Evolutionary conservation across 2,888 invertebrate species (phyloP).

Genomic region (Dryadula phaetusa): DNA sequence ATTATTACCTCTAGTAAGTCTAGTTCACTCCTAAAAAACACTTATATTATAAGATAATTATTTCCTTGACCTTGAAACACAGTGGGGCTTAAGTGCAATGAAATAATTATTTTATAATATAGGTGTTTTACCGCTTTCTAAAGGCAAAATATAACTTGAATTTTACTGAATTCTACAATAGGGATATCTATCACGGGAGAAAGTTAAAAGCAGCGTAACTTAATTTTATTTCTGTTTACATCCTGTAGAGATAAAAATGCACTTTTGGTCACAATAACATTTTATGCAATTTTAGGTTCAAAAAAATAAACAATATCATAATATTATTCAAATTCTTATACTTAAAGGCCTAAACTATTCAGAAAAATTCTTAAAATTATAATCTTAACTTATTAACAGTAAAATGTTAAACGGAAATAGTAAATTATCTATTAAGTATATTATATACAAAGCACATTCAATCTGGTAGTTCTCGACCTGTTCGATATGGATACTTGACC

Average conservation of each 20-base stretch:
- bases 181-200: neutral
- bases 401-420: neutral
- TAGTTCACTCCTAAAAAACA: too few relatives aligned
- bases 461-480: slow-evolving; percentile 34
- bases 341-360: too few relatives aligned
- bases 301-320: too few relatives aligned
- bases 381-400: neutral
- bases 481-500: slow-evolving; percentile 36
- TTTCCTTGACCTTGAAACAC: too few relatives aligned
- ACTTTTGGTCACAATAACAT: too few relatives aligned
- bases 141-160: neutral
- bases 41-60: too few relatives aligned
- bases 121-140: neutral
- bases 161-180: neutral
- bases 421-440: neutral
- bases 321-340: too few relatives aligned
- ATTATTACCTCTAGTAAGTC: too few relatives aligned
- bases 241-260: too few relatives aligned
- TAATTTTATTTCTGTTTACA: too few relatives aligned
- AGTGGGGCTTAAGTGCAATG: neutral
- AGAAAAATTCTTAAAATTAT: neutral
- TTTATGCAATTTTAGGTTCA: too few relatives aligned
- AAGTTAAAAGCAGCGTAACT: neutral
- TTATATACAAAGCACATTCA: neutral
- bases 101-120: neutral